Base-by-base conservation (phyloP, 2,113 vertebrate genomes). In the Neolamprologus ventralis region DNA sequence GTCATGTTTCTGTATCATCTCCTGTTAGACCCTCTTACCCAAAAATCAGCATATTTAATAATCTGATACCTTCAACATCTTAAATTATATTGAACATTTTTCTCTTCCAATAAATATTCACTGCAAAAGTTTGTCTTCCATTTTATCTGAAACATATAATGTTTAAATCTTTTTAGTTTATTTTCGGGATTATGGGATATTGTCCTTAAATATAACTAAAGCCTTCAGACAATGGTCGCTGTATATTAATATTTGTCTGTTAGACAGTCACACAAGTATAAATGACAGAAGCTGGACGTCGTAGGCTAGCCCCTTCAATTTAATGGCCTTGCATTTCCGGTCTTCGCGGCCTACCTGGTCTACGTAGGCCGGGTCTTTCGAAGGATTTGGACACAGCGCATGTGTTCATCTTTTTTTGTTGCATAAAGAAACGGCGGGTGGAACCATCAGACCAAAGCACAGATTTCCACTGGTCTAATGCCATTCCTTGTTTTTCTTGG, bases 331-430 rank as follows among this genome's bases (percentile, higher is more conserved):
- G 53, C 51, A 21, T 53, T 53, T 53, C 51, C 9, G 19, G 51
- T 21, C 51, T 53, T 4, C 0, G 51, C 0, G 53, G 53, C 4
- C 53, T 55, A 55, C 21, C 6, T 7, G 21, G 53, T 13, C 53
- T 55, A 55, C 2, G 2, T 55, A 23, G 21, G 21, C 53, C 2
- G 11, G 53, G 53, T 55, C 2, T 13, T 55, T 55, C 1, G 21
- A 55, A 23, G 53, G 53, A 23, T 55, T 55, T 55, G 53, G 21
- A 55, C 21, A 55, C 53, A 55, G 53, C 11, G 0, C 2, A 55
- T 13, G 53, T 55, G 53, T 55, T 55, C 53, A 55, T 55, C 53
- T 55, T 23, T 55, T 23, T 55, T 55, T 55, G 53, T 23, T 55
- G 21, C 21, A 55, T 7, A 55, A 55, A 26, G 21, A 55, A 55